These are phyloP conservation scores for Drosophila dunni DNA, from an alignment of 1,140 invertebrate species.

Conservation along the genomic window DNA sequence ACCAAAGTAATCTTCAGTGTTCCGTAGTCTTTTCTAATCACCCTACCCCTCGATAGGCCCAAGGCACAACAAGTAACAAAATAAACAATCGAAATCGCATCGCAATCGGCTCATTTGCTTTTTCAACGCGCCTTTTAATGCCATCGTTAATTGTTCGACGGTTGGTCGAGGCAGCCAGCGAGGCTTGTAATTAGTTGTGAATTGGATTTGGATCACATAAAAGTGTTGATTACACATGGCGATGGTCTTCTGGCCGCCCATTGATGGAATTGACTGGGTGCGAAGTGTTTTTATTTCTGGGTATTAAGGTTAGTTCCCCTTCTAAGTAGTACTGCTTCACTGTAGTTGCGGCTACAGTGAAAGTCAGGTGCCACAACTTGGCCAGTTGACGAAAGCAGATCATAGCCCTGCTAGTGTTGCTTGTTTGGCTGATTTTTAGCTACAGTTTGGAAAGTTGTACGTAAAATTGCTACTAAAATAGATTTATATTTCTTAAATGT, in stretches of 20 bases:
- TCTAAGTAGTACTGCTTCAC: not conserved
- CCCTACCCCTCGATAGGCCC: not conserved
- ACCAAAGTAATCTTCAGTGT: not conserved
- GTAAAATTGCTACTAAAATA: no score
- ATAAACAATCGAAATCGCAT: slow-evolving; percentile 47
- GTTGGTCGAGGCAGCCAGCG: slow-evolving; percentile 42
- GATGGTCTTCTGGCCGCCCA: slow-evolving; percentile 8
- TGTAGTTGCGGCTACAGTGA: slow-evolving; percentile 36
- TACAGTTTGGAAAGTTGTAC: no score
- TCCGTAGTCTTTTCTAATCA: slow-evolving; percentile 3
- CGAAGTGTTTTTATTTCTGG: slow-evolving; percentile 62
- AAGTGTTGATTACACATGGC: slow-evolving; percentile 74
- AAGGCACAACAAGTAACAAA: slow-evolving; percentile 1
- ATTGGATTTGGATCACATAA: slow-evolving; percentile 82
- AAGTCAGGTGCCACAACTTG: slow-evolving; percentile 61
- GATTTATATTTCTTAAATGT: no score
- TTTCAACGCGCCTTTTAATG: slow-evolving; percentile 45
- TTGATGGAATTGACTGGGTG: slow-evolving; percentile 39
- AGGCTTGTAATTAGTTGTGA: slow-evolving; percentile 81
- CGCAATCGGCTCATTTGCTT: slow-evolving; percentile 42
- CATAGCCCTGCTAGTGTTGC: not conserved
- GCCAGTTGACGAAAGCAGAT: slow-evolving; percentile 11
- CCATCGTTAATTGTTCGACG: slow-evolving; percentile 50
- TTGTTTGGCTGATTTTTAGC: no score
- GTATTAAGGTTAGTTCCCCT: slow-evolving; percentile 67